These are phyloP conservation scores for Amphimallon solstitiale DNA, from an alignment of 2,888 invertebrate genomes.

Conservation along the genomic window DNA sequence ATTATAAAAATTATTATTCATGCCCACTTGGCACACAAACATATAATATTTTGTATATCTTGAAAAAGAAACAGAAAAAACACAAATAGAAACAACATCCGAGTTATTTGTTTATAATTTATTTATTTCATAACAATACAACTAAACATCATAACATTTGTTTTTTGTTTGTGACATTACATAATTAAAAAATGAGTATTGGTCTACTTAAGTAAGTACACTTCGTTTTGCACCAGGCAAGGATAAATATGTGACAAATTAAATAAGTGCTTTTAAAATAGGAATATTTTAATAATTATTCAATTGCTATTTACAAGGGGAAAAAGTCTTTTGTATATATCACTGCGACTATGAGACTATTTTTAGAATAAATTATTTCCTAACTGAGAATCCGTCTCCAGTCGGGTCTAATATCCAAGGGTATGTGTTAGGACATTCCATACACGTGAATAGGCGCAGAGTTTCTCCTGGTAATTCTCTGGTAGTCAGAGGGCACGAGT, in stretches of 20 bases:
- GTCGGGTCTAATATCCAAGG: slow-evolving; percentile 96
- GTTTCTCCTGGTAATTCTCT: slow-evolving; percentile 93
- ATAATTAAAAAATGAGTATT: slow-evolving; percentile 8
- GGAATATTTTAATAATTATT: slow-evolving; percentile 36
- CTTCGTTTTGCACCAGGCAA: slow-evolving; percentile 21
- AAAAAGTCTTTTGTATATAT: slow-evolving; percentile 34
- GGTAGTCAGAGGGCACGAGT: slow-evolving; percentile 89
- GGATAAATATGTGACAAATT: slow-evolving; percentile 15
- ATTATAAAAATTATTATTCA: no score
- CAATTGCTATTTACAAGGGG: slow-evolving; percentile 36
- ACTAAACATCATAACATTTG: slow-evolving; percentile 25
- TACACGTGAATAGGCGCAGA: slow-evolving; percentile 91
- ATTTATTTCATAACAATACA: slow-evolving; percentile 33
- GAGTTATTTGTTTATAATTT: slow-evolving; percentile 27
- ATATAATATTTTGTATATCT: background rate
- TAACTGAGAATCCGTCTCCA: slow-evolving; percentile 90
- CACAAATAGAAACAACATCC: slow-evolving; percentile 28
- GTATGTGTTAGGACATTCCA: slow-evolving; percentile 96
- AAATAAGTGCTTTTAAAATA: slow-evolving; percentile 35
- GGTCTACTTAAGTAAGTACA: background rate
- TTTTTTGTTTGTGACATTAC: slow-evolving; percentile 6
- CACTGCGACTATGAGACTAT: slow-evolving; percentile 20
- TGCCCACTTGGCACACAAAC: background rate
- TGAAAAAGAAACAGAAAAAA: background rate
- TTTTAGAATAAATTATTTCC: slow-evolving; percentile 68